Evolutionary conservation across 2,113 vertebrate species (phyloP), one percentile per base, ranked within the genome.

Genomic region (Campylorhamphus procurvoides): DNA sequence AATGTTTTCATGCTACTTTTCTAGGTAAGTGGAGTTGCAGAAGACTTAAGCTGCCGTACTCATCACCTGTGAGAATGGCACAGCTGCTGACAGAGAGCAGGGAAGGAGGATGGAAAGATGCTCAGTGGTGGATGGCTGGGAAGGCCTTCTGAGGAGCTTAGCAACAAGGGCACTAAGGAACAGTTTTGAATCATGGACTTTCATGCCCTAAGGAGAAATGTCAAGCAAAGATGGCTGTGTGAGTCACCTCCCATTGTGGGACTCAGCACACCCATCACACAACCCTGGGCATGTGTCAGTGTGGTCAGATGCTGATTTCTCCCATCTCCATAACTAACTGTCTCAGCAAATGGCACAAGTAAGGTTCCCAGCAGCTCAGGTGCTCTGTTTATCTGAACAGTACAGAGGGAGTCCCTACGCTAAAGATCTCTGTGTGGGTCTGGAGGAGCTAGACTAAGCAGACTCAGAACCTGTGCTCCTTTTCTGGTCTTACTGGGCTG

Each of bases 261-360:
- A 33, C 14, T 17, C 35, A 64, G 84, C 42, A 49, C 28, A 49
- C 14, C 27, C 31, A 8, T 39, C 25, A 8, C 18, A 14, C 47
- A 59, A 2, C 15, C 18, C 37, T 2, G 5, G 35, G 29, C 7
- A 2, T 4, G 18, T 20, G 64, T 50, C 2, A 1, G 3, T n/a
- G 11, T 10, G 22, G 9, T 84, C 55, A 76, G 46, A 7, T 53
- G 53, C 37, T 49, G 6, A 23, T 27, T 63, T 74, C 10, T 11
- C 17, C 46, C 12, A 20, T 53, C n/a, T 62, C 76, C 7, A 0
- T 9, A 33, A 60, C 14, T 31, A 53, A 31, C 27, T 52, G 20
- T 44, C 3, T 0, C 42, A 75, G 52, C 6, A 88, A 44, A 25
- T 66, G 59, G 29, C 2, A 1, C 37, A 73, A 56, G 18, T 33